A percentile compares a stretch with the other conserved stretches of the same genome.
phyloP scores from a whole-genome alignment of 2,888 invertebrate species.

The Endotricha flammealis region DNA sequence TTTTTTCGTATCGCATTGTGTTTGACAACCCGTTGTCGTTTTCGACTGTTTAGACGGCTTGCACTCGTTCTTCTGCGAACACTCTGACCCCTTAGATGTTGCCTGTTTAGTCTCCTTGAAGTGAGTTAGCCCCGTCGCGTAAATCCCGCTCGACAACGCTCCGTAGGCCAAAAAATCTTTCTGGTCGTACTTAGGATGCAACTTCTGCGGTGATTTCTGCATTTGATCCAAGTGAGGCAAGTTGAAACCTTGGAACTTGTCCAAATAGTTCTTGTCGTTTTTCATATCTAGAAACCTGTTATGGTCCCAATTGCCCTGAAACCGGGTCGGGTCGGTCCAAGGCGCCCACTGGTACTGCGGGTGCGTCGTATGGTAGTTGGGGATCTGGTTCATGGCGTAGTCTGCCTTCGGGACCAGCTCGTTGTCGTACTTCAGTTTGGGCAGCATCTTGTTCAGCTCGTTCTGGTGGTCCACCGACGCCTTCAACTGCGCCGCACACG shows the following conservation, averaged over 20 bases:
- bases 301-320: conserved; percentile 75
- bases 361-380: conserved; percentile 81
- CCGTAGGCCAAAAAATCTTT: conserved; percentile 71
- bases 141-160: conserved; percentile 57
- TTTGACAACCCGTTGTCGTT: conserved; percentile 64
- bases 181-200: conserved; percentile 73
- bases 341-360: conserved; percentile 82
- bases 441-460: conserved; percentile 75
- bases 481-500: conserved; percentile 57
- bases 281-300: conserved; percentile 70
- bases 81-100: conserved; percentile 55
- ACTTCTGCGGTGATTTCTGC: conserved; percentile 79
- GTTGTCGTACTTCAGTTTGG: conserved; percentile 74
- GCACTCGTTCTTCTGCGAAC: conserved; percentile 62
- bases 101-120: conserved; percentile 65
- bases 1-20: conserved; percentile 66
- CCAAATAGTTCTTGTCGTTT: conserved; percentile 77
- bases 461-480: conserved; percentile 46
- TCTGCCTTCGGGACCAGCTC: conserved; percentile 79
- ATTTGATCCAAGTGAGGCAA: conserved; percentile 77
- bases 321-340: conserved; percentile 70
- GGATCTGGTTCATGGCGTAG: conserved; percentile 81
- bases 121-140: conserved; percentile 58
- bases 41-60: conserved; percentile 66
- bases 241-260: conserved; percentile 79